Percentiles rank a stretch among this genome's conserved stretches.
phyloP scores from a whole-genome alignment of 2,888 invertebrate genomes.

The Melanostoma mellinum region DNA sequence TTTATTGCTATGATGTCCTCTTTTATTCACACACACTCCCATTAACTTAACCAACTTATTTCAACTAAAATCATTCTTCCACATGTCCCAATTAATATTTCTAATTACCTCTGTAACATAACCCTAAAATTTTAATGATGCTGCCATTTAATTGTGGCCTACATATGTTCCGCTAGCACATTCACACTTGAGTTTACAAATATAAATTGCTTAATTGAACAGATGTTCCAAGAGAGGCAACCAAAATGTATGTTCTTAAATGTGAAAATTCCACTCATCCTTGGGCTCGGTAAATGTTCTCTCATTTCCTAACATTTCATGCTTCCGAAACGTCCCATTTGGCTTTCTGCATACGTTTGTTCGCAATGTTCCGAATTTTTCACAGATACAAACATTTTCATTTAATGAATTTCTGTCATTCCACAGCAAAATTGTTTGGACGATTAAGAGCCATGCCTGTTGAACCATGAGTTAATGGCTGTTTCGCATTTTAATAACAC shows the following conservation, averaged over 20 bases:
- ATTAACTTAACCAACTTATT: too few species aligned
- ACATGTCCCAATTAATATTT: background rate
- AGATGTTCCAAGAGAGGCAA: slow-evolving; percentile 15
- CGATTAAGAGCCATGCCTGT: slow-evolving; percentile 56
- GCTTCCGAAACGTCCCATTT: too few species aligned
- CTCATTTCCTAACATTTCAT: too few species aligned
- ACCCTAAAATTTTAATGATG: background rate
- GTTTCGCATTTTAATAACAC: slow-evolving; percentile 45
- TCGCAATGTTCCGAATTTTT: background rate
- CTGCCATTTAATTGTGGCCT: slow-evolving; percentile 17
- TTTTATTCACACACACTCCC: too few species aligned
- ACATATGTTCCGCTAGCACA: slow-evolving; percentile 14
- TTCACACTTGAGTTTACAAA: slow-evolving; percentile 29
- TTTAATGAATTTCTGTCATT: slow-evolving; percentile 5
- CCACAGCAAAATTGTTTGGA: slow-evolving; percentile 12
- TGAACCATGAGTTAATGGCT: slow-evolving; percentile 59
- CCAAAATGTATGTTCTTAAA: slow-evolving; percentile 22
- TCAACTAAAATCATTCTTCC: too few species aligned
- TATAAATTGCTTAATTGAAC: slow-evolving; percentile 41
- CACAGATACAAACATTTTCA: background rate
- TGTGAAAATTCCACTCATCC: background rate
- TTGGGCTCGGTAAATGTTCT: too few species aligned
- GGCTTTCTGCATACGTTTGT: background rate
- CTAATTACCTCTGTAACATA: background rate
- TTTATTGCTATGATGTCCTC: too few species aligned